Evolutionary conservation across 2,888 invertebrate species (phyloP).

Genomic region (Torymus auratus): DNA sequence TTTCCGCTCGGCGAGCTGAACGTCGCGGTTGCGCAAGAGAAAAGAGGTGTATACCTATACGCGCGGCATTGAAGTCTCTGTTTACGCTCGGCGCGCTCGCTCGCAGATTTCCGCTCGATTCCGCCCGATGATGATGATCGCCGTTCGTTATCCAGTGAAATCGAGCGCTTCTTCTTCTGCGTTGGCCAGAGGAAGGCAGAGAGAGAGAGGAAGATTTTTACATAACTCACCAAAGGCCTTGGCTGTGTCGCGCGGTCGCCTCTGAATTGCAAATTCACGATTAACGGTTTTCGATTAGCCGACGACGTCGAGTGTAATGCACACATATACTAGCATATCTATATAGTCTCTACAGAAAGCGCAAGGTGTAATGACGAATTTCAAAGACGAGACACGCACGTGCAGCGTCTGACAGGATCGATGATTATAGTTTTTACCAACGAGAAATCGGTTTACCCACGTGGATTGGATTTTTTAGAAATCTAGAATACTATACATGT

Average conservation of each 20-base stretch:
- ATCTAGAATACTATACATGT: no score
- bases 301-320: not conserved
- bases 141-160: slow-evolving; percentile 38
- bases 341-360: no score
- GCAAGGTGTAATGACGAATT: no score
- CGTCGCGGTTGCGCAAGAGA: slow-evolving; percentile 51
- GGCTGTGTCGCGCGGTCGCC: no score
- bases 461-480: no score
- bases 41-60: not conserved
- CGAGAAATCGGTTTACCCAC: no score
- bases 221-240: not conserved
- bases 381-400: no score
- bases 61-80: slow-evolving; percentile 60
- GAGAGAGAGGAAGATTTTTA: not conserved
- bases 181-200: no score
- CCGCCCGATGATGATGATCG: not conserved
- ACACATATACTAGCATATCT: no score
- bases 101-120: slow-evolving; percentile 23
- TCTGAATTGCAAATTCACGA: not conserved
- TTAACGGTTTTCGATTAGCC: not conserved
- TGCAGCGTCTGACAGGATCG: no score
- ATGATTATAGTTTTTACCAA: no score
- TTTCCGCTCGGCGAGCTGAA: slow-evolving; percentile 38
- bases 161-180: slow-evolving; percentile 17
- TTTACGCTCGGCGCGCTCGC: slow-evolving; percentile 22